These are phyloP conservation scores for Talpa occidentalis DNA, from an alignment of 2,113 vertebrate genomes.

Conservation along the genomic window DNA sequence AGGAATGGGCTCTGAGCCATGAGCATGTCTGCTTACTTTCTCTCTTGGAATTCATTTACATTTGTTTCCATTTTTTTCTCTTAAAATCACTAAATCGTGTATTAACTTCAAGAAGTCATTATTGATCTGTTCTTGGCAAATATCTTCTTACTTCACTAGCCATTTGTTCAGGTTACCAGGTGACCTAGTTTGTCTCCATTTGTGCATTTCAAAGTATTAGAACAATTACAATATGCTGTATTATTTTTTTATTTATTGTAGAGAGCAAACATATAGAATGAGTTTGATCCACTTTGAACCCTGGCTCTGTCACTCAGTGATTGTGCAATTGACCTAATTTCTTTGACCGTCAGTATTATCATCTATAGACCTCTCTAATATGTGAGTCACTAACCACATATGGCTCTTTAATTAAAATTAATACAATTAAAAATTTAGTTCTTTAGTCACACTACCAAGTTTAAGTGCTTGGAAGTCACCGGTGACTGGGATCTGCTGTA, in stretches of 20 bases:
- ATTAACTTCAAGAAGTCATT: neutral
- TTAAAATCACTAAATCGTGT: neutral
- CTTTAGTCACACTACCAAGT: neutral
- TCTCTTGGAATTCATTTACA: neutral
- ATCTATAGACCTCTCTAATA: neutral
- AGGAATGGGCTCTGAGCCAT: neutral
- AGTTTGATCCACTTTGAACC: neutral
- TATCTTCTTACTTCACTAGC: neutral
- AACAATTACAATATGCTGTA: neutral
- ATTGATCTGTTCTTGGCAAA: neutral
- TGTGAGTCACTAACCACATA: neutral
- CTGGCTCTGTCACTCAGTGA: neutral
- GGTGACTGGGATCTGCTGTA: neutral
- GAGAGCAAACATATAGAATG: neutral
- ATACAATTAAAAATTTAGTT: slow-evolving; percentile 21
- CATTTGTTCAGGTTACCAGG: neutral
- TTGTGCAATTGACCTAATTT: slow-evolving; percentile 11
- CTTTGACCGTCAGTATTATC: neutral
- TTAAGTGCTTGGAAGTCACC: neutral
- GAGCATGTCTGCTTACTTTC: neutral
- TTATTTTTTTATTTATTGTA: neutral
- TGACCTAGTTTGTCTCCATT: neutral
- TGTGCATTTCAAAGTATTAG: neutral
- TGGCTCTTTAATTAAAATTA: neutral
- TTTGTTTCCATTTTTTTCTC: neutral